Evolutionary conservation across 2,797 vertebrate species (phyloP).

Genomic region (Chelmon rostratus): DNA sequence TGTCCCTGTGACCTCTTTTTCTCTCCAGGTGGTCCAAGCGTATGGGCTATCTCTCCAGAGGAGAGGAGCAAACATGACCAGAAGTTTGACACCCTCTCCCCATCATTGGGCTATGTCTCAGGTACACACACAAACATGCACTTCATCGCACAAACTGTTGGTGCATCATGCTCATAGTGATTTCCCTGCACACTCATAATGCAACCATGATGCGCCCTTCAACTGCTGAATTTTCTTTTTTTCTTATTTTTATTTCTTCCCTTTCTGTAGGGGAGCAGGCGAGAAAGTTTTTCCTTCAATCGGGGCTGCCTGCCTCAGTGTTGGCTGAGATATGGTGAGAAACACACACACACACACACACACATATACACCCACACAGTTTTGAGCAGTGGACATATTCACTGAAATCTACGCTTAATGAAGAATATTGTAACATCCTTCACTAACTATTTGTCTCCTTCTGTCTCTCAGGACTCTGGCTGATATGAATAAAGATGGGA

Average conservation of each 20-base stretch:
- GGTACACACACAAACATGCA: conserved; percentile 79
- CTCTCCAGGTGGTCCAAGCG: conserved; percentile 87
- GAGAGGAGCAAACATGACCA: conserved; percentile 96
- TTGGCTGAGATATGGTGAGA: conserved; percentile 83
- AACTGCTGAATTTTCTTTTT: background rate
- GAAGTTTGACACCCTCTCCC: conserved; percentile 95
- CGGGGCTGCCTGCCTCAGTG: conserved; percentile 75
- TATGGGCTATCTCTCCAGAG: conserved; percentile 96
- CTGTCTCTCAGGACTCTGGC: conserved; percentile 88
- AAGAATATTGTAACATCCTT: background rate
- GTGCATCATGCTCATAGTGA: background rate
- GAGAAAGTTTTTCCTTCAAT: conserved; percentile 81
- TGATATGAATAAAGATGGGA: conserved; percentile 96
- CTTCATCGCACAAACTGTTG: background rate
- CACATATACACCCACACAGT: too few relatives aligned
- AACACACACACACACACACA: background rate
- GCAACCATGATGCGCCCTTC: background rate
- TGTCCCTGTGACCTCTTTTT: conserved; percentile 1
- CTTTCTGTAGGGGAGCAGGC: conserved; percentile 78
- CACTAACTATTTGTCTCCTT: background rate
- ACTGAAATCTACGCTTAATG: background rate
- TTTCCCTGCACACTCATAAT: background rate
- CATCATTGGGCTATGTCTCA: conserved; percentile 92
- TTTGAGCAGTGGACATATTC: background rate
- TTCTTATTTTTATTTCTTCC: background rate